Evolutionary conservation across 37 sponge, comb jelly and placozoan genomes (phyloP), one percentile per base, ranked within the genome.

Genomic region (Corticium candelabrum): DNA sequence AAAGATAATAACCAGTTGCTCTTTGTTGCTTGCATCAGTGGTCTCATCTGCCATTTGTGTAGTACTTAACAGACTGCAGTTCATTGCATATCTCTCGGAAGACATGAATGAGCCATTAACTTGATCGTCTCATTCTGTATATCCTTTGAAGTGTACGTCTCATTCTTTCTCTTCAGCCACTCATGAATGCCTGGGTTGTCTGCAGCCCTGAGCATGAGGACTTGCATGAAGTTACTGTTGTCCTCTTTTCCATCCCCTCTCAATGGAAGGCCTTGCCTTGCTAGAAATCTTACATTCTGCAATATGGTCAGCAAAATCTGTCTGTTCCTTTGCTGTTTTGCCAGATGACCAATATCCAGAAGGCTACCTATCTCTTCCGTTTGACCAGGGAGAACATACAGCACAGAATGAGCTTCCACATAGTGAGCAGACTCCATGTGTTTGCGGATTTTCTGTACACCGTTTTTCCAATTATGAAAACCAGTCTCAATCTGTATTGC

Each of bases 11-110:
- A 85, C 89, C 37, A 88, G 31, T 32, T 85, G 89, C 57, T 88
- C 88, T 38, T 40, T 37, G 36, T 82, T 87, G 1, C 79, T 81
- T 2, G 32, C 35, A 76, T 86, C 87, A 35, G 87, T 82, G 39
- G 79, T 82, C 37, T 86, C 83, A 38, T 86, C 87, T 27, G 75
- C 80, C 87, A 86, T 86, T 4, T n/a, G 73, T 70, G 73, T n/a
- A 70, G 73, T n/a, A 70, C 5, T 70, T 4, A n/a, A 29, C 73
- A 15, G 5, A 7, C 29, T 15, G 73, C 4, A 70, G 5, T n/a
- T 15, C n/a, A 32, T 29, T 32, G 35, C 34, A n/a, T 4, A 70
- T 70, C 29, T 70, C 73, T 15, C 73, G 73, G 11, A 4, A 70
- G 73, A 4, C 7, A 4, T n/a, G 34, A 33, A 70, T n/a, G 73